These are phyloP conservation scores for Osmerus eperlanus DNA, from an alignment of 2,113 vertebrate genomes.

Conservation along the genomic window DNA sequence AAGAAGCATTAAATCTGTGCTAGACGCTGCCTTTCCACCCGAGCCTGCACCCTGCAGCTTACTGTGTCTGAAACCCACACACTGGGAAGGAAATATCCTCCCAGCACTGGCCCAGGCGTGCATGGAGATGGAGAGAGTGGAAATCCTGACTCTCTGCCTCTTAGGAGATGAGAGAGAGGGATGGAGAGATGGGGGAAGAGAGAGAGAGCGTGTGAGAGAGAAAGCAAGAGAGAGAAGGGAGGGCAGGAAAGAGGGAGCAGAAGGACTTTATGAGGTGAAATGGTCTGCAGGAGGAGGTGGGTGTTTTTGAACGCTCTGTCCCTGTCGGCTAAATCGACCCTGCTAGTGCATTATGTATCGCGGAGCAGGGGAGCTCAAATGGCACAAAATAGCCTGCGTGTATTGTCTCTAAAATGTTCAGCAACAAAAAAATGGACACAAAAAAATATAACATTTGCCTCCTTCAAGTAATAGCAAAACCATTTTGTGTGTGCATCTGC, in stretches of 20 bases:
- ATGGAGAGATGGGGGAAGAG: no score
- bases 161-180: conserved; percentile 5
- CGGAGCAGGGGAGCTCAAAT: conserved; percentile 3
- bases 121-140: conserved; percentile 20
- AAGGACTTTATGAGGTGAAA: conserved; percentile 57
- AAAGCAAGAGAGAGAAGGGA: neutral
- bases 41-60: conserved; percentile 1
- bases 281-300: conserved; percentile 48
- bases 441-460: no score
- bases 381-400: no score
- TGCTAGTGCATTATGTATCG: no score
- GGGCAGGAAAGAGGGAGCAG: neutral
- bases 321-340: no score
- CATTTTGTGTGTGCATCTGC: neutral
- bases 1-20: conserved; percentile 9
- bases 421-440: no score
- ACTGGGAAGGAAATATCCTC: conserved; percentile 16
- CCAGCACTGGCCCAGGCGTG: neutral
- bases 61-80: conserved; percentile 38
- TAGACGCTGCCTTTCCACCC: neutral
- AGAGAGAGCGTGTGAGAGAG: no score
- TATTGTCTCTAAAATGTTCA: no score
- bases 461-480: no score
- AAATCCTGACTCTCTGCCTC: conserved; percentile 45
- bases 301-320: conserved; percentile 8